Conservation (phyloP, 1,140 invertebrate genomes). For the Bombus pascuorum region DNA sequence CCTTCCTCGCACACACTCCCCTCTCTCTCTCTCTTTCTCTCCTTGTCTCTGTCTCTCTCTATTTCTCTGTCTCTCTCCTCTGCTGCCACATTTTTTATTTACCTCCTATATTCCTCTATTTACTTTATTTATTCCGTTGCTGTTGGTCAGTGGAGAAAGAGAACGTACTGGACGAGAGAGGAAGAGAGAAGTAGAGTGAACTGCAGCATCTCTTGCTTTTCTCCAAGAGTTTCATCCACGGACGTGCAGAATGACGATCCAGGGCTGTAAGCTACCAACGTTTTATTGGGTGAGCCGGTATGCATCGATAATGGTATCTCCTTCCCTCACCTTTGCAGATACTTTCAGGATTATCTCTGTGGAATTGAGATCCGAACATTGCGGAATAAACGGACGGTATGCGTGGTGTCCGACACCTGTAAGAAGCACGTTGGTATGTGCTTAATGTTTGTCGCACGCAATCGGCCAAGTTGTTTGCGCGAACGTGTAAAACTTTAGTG, state of each 20-base stretch:
- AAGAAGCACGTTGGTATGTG: constrained; percentile 10
- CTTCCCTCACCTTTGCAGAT: background rate
- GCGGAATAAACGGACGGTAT: background rate
- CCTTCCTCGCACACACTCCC: constrained; percentile 16
- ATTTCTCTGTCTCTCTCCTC: background rate
- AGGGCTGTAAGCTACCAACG: constrained; percentile 55
- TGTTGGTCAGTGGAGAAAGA: constrained; percentile 45
- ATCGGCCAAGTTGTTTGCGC: background rate
- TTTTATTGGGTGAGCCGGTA: constrained; percentile 43
- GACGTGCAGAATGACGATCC: constrained; percentile 51
- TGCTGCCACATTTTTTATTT: constrained; percentile 56
- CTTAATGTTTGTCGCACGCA: constrained; percentile 9
- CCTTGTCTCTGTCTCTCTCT: too few species aligned
- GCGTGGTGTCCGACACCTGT: constrained; percentile 6
- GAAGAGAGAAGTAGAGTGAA: background rate
- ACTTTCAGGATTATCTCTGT: constrained; percentile 41
- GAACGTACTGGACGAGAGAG: background rate
- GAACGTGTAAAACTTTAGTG: background rate
- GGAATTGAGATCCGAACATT: constrained; percentile 25
- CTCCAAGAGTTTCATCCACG: constrained; percentile 51
- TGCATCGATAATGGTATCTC: constrained; percentile 39
- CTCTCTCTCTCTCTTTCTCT: background rate
- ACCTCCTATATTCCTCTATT: constrained; percentile 54
- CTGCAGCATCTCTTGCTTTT: constrained; percentile 50
- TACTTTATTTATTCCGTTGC: constrained; percentile 54